Evolutionary conservation across 2,113 vertebrate genomes (phyloP), one percentile per base, ranked within the genome.

Genomic region (Hyaena hyaena): DNA sequence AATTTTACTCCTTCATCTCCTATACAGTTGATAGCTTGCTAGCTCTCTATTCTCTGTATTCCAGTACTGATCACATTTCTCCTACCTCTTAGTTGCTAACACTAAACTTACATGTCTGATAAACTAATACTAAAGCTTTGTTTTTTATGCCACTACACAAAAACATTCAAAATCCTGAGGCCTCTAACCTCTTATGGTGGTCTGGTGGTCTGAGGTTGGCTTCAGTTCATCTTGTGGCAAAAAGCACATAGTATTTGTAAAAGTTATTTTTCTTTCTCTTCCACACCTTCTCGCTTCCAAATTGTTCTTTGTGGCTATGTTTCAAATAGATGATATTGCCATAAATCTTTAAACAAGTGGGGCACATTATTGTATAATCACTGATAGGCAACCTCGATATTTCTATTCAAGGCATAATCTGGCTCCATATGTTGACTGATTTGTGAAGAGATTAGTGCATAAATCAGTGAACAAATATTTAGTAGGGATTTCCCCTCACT

Each of bases 281-380:
- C 43, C 10, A 4, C 0, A 3, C 4, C 26, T 48, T 6, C 16
- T 2, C 5, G 3, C 14, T 31, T 48, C 28, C 31, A 50, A 31
- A 23, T 73, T 86, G 39, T 69, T 39, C 43, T 71, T 48, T 79
- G 24, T n/a, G 39, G 31, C 21, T 43, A 10, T 91, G 11, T 77
- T 83, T 90, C n/a, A 74, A 45, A 53, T 4, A 39, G 80, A 58
- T 23, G 35, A 26, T 4, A 7, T 23, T 43, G 35, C 16, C 66
- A 83, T 10, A 76, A 39, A 50, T 84, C 68, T 97, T 96, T 93
- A 93, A 74, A 35, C 58, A 85, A 91, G n/a, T 79, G n/a, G 19
- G 19, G 7, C 31, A 9, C 19, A 43, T 76, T n/a, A 8, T 28
- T 21, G 26, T 58, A 5, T 10, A 79, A 53, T 61, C 11, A 33